Evolutionary conservation across 2,113 vertebrate species (phyloP).

Genomic region (Daphoenositta chrysoptera): DNA sequence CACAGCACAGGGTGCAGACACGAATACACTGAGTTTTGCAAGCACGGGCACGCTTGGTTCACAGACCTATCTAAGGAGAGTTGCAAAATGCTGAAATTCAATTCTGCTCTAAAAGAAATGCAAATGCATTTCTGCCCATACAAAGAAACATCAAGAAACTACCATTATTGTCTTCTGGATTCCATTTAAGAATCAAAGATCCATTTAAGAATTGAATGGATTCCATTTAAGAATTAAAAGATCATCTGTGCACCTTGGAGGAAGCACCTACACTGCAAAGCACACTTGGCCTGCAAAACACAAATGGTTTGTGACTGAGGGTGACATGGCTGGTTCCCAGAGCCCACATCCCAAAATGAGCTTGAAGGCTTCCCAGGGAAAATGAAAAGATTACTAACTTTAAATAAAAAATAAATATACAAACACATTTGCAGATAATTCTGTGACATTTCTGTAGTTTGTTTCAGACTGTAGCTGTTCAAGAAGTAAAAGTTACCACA

Average conservation of each 20-base stretch:
- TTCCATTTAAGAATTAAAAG: too few relatives aligned
- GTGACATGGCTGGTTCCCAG: background rate
- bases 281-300: background rate
- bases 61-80: background rate
- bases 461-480: background rate
- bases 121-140: too few relatives aligned
- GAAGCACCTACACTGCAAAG: background rate
- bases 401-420: background rate
- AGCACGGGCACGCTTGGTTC: background rate
- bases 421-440: background rate
- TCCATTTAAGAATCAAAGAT: too few relatives aligned
- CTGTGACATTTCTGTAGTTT: background rate
- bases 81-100: background rate
- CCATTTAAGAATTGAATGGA: too few relatives aligned
- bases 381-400: background rate
- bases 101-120: background rate
- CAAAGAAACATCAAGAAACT: background rate
- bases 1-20: background rate
- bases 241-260: background rate
- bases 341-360: background rate
- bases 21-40: background rate
- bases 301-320: background rate
- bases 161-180: background rate
- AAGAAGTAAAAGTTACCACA: background rate
- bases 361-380: background rate